Base-by-base conservation (phyloP, 2,113 vertebrate species). In the Mus musculus region DNA sequence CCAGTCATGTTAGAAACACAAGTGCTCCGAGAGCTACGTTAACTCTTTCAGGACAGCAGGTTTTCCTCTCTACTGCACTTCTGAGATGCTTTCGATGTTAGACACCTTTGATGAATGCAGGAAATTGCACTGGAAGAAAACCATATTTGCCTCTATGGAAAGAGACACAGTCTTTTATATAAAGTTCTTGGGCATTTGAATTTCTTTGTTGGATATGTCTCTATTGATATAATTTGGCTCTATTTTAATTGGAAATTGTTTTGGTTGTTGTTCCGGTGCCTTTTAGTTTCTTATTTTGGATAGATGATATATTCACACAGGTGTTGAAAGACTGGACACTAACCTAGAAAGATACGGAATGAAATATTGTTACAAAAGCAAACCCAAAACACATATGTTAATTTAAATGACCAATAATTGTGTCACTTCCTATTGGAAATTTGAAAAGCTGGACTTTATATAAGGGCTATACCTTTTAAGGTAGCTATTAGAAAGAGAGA, bases 21-120 rank as follows among this genome's bases (percentile, higher is more conserved):
- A 54, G 71, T 49, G 28, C 65, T 52, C 59, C 26, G 72, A 87
- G 86, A 52, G 61, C 36, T 14, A 8, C 0, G 5, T 78, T 75
- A 95, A 94, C 96, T 89, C 85, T 85, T 88, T 69, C 59, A 75
- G 26, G 72, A 69, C 28, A 76, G n/a, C 22, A 61, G 89, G 16
- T 2, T 20, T 39, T 73, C 73, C 26, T n/a, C 22, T 81, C 6
- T 30, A 6, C 28, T n/a, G 87, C 8, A 13, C 4, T 12, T 93
- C 67, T 22, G 5, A 76, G 19, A 67, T 30, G 39, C 6, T 73
- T 71, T 36, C 46, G 26, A 1, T 5, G 8, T 7, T 56, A 36
- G 28, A 81, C 12, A 1, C 10, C 3, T 30, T 22, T n/a, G 56
- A 65, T 63, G 26, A 59, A 56, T 30, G 33, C 1, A 71, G 24